phyloP scores from a whole-genome alignment of 2,113 vertebrate genomes.

The Vanacampus margaritifer region DNA sequence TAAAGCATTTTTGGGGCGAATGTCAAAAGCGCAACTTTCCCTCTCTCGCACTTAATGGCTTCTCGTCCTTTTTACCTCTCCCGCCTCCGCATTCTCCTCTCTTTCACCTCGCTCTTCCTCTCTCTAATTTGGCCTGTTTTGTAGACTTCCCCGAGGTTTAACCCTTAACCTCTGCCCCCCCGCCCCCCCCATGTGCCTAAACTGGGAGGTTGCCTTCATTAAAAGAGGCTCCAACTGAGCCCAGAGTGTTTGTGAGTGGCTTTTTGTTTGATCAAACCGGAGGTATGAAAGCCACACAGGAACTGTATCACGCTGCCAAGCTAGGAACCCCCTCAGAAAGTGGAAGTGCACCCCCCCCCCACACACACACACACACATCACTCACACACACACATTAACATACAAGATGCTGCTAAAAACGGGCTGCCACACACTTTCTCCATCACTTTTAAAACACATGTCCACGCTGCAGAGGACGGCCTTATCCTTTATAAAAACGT shows the following conservation, averaged over 20 bases:
- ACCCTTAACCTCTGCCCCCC: conserved; percentile 60
- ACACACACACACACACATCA: conserved; percentile 4
- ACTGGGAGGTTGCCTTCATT: conserved; percentile 66
- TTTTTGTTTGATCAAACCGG: conserved; percentile 35
- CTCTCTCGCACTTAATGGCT: conserved; percentile 18
- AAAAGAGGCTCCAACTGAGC: conserved; percentile 68
- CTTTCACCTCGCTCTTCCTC: conserved; percentile 26
- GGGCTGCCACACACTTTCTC: conserved; percentile 17
- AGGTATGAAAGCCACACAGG: conserved; percentile 48
- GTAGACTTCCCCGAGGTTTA: conserved; percentile 62
- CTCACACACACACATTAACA: conserved; percentile 4
- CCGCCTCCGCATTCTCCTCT: conserved; percentile 22
- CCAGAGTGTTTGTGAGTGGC: conserved; percentile 24
- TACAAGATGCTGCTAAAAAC: conserved; percentile 8
- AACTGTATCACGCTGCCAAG: conserved; percentile 55
- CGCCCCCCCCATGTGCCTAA: conserved; percentile 26
- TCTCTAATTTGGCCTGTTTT: conserved; percentile 52
- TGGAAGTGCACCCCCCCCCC: not conserved
- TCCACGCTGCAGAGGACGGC: not conserved
- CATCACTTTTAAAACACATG: not conserved
- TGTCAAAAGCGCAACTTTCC: conserved; percentile 20
- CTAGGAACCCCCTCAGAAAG: conserved; percentile 24
- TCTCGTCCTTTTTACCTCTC: conserved; percentile 17
- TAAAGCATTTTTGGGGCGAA: conserved; percentile 32
- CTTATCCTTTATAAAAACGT: not conserved